phyloP scores from a whole-genome alignment of 2,797 vertebrate genomes.

The Oreochromis mossambicus region DNA sequence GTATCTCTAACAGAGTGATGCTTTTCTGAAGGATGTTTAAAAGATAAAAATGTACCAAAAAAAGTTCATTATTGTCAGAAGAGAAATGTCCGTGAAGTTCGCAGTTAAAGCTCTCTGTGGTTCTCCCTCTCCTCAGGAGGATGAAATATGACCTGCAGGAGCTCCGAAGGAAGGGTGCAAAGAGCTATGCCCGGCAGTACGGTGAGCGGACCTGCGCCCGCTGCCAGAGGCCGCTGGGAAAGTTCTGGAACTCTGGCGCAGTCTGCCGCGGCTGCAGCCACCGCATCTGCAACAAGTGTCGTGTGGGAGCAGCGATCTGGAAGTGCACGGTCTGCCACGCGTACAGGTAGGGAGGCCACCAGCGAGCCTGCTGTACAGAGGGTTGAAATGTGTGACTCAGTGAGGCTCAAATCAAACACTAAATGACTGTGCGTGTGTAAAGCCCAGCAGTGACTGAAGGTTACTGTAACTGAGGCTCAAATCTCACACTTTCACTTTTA shows the following conservation, averaged over 20 bases:
- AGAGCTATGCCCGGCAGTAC: constrained; percentile 61
- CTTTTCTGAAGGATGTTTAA: not conserved
- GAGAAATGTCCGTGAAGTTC: not conserved
- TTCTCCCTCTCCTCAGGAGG: constrained; percentile 69
- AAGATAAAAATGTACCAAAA: not conserved
- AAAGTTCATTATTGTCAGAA: not conserved
- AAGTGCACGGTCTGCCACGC: constrained; percentile 88
- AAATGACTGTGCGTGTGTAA: not conserved
- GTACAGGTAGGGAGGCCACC: constrained; percentile 74
- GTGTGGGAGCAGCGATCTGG: constrained; percentile 72
- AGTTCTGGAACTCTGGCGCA: constrained; percentile 80
- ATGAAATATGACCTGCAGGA: constrained; percentile 84
- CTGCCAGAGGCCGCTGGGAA: constrained; percentile 81
- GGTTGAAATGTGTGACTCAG: not conserved
- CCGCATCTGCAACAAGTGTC: constrained; percentile 83
- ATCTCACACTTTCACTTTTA: not conserved
- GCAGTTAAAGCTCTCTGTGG: not conserved
- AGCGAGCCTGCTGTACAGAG: not conserved
- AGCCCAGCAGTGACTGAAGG: not conserved
- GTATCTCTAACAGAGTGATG: not conserved
- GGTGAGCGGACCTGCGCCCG: constrained; percentile 81
- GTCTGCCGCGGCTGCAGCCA: constrained; percentile 90
- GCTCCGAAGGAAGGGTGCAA: constrained; percentile 74
- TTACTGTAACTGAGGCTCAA: not conserved
- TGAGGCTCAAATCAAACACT: not conserved